Percentiles rank a stretch among this genome's conserved stretches.
Evolutionary conservation across 2,888 invertebrate genomes (phyloP).

Genomic region (Pterobdella sp.): DNA sequence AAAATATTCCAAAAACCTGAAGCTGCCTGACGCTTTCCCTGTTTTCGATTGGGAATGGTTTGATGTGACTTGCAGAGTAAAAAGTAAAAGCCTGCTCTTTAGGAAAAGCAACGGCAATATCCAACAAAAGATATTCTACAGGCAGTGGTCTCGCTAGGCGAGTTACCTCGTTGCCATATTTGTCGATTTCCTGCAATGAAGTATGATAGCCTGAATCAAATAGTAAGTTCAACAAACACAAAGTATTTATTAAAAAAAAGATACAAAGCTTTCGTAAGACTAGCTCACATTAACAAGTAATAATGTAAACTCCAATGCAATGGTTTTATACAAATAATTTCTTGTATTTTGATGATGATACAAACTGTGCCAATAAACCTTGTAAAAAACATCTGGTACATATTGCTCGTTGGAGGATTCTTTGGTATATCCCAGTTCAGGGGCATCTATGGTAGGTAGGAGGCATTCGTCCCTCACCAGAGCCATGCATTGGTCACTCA

Average conservation of each 20-base stretch:
- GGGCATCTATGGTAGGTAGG: constrained; percentile 90
- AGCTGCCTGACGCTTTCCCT: constrained; percentile 54
- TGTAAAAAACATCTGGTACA: constrained; percentile 97
- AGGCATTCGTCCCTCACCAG: constrained; percentile 85
- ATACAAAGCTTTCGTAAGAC: too few species aligned
- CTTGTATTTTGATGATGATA: too few species aligned
- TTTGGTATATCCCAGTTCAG: constrained; percentile 88
- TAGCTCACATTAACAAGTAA: too few species aligned
- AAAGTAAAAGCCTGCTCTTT: constrained; percentile 64
- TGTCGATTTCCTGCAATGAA: constrained; percentile 76
- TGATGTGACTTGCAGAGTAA: constrained; percentile 44
- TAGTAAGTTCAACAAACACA: too few species aligned
- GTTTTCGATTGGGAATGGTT: constrained; percentile 75
- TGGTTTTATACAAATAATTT: too few species aligned
- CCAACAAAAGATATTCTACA: constrained; percentile 73
- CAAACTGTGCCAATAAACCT: constrained; percentile 62
- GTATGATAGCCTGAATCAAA: neutral
- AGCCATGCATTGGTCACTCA: constrained; percentile 95
- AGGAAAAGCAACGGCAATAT: constrained; percentile 56
- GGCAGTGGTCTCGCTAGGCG: constrained; percentile 85
- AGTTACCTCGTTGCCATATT: constrained; percentile 91
- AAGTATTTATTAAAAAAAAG: too few species aligned
- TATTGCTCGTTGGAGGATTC: constrained; percentile 87
- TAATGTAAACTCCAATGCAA: too few species aligned
- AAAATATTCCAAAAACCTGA: constrained; percentile 48